Evolutionary conservation across 2,888 invertebrate genomes (phyloP), one percentile per base, ranked within the genome.

Genomic region (Acrocera orbiculus): DNA sequence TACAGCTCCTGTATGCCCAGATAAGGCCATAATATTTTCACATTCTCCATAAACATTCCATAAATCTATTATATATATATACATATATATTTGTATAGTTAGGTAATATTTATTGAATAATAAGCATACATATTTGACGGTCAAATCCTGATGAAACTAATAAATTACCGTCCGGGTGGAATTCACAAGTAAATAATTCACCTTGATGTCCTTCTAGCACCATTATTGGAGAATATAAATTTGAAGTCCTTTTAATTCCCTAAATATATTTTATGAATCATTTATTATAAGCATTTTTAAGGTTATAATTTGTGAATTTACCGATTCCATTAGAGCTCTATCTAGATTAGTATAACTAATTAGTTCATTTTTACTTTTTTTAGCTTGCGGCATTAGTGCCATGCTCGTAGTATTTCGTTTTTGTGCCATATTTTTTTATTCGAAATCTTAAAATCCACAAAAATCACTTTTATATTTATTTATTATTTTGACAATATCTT

Each of bases 21-120:
- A 73, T 73, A 99, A 73, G 14, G 82, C 76, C 48, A 87, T 82
- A 43, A 93, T 76, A 56, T 98, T 99, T 51, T 96, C 93, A 61
- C 98, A 98, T 54, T 98, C 93, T 1, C 90, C 96, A 51, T 90
- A 93, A 2, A 93, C 90, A 55, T 81, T 86, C 98, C 98, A 98
- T 42, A 98, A 62, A 58, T 75, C 83, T 83, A 54, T 35, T 66
- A 64, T 6, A 2, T 22, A 22, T 22, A 22, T 10, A 22, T 10
- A 3, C 8, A 22, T 4, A 9, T 4, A 2, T 22, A 10, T 22
- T 22, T 22, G 11, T 11, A 23, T 8, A 11, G n/a, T 11, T 11
- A 9, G 1, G 11, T 11, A 23, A n/a, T 23, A 23, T 23, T 2
- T 3, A 11, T 23, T 11, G 11, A 11, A n/a, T 11, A 9, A 19